These are phyloP conservation scores for Dysidea cf. avara DNA, from an alignment of 37 sponge, comb jelly and placozoan genomes.

Conservation along the genomic window DNA sequence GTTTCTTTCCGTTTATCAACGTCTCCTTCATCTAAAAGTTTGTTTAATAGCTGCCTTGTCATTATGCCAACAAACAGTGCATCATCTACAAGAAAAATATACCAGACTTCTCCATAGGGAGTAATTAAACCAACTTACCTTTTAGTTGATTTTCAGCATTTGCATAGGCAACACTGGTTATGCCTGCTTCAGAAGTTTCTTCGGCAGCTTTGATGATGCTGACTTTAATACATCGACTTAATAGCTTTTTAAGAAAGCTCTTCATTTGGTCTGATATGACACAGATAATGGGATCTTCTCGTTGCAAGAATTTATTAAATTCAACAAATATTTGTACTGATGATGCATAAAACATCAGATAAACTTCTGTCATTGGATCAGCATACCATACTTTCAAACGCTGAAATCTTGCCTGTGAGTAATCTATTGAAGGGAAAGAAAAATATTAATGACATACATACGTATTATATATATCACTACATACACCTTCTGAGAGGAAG, in stretches of 20 bases:
- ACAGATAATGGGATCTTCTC: conserved; percentile 42
- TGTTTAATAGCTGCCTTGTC: too few relatives aligned
- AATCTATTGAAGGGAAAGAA: conserved; percentile 2
- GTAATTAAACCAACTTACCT: too few relatives aligned
- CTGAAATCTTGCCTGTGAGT: conserved; percentile 14
- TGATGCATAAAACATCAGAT: conserved; percentile 43
- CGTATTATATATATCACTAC: too few relatives aligned
- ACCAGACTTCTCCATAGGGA: too few relatives aligned
- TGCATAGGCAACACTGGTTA: conserved; percentile 22
- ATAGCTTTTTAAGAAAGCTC: conserved; percentile 20
- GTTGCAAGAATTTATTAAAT: conserved; percentile 32
- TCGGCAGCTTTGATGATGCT: conserved; percentile 7
- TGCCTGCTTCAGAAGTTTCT: too few relatives aligned
- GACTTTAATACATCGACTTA: conserved; percentile 27
- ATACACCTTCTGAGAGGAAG: too few relatives aligned
- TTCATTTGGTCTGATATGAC: conserved; percentile 21
- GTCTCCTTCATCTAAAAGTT: too few relatives aligned
- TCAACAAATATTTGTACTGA: conserved; percentile 14
- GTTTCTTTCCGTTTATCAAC: too few relatives aligned
- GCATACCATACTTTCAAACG: neutral
- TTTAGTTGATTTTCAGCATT: too few relatives aligned
- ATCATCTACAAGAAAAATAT: too few relatives aligned
- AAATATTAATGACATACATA: too few relatives aligned
- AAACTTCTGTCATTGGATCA: conserved; percentile 40
- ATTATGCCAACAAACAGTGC: too few relatives aligned